Evolutionary conservation across 2,888 invertebrate species (phyloP), one percentile per base, ranked within the genome.

Genomic region (Chloroclystis v-ata): DNA sequence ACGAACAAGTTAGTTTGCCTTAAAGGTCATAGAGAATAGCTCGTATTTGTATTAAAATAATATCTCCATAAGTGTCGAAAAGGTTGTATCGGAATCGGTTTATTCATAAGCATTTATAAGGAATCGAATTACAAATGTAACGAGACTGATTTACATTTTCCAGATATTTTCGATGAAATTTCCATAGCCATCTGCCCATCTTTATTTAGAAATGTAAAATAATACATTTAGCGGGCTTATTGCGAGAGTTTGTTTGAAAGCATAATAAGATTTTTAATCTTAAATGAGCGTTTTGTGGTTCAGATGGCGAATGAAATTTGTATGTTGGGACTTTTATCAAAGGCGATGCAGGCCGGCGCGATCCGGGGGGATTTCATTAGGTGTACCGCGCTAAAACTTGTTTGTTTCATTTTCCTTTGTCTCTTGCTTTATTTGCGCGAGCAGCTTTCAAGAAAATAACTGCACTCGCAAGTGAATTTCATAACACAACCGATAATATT

Each of bases 241-340:
- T 59, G 52, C 57, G 55, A 57, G 61, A 46, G 63, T 57, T 66
- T 67, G 62, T 68, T 67, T 65, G 57, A 54, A 59, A 63, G 60
- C 61, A 67, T 69, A 67, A 73, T 65, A 71, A 68, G 64, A 63
- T 65, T 73, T 73, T 69, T 62, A 70, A 68, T 66, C 70, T 68
- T 63, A 67, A 73, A 73, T 68, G 66, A 68, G 58, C 55, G 59
- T 61, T 66, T 67, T 63, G 65, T 61, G 59, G 58, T 66, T 60
- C 55, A 59, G 61, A 57, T 63, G 62, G 59, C 51, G 58, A 65
- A 56, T 65, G 52, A 65, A 67, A 69, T 72, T 73, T 66, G 64
- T 62, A 63, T 57, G 64, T 62, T 56, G 60, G 53, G 60, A 50
- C 49, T 56, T 71, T 75, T 77, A 77, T 77, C 77, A 76, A 72